A percentile compares a stretch with the other conserved stretches of the same genome.
These are phyloP conservation scores for Drosophila kanekoi DNA, from an alignment of 2,888 invertebrate genomes.

Conservation along the genomic window DNA sequence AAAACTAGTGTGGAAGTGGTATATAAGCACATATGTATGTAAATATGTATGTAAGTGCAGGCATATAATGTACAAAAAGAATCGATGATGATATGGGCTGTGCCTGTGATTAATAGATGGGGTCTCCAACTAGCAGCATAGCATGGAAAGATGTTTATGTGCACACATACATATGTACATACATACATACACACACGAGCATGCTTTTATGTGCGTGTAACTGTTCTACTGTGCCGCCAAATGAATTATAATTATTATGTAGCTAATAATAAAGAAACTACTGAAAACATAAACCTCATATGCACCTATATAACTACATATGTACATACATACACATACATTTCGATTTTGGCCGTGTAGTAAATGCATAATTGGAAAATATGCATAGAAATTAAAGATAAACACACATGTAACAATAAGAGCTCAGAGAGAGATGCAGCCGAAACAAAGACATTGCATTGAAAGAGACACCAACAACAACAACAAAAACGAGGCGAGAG, in stretches of 20 bases:
- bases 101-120: conserved; percentile 43
- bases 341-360: conserved; percentile 16
- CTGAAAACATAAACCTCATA: conserved; percentile 27
- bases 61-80: conserved; percentile 21
- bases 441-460: conserved; percentile 76
- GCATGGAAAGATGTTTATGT: conserved; percentile 19
- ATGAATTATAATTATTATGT: conserved; percentile 19
- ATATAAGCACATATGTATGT: conserved; percentile 3
- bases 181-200: not conserved
- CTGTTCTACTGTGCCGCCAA: conserved; percentile 6
- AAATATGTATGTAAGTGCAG: not conserved
- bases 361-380: conserved; percentile 68
- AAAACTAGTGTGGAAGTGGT: conserved; percentile 32
- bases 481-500: conserved; percentile 41
- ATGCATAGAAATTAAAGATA: conserved; percentile 71
- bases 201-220: not conserved
- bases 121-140: conserved; percentile 28
- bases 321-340: not conserved
- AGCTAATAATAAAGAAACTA: conserved; percentile 25
- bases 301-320: not conserved
- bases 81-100: conserved; percentile 32
- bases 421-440: conserved; percentile 69
- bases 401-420: conserved; percentile 74
- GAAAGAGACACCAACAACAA: conserved; percentile 53
- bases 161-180: not conserved